Evolutionary conservation across 2,888 invertebrate genomes (phyloP).

Genomic region (Acholoe squamosa): DNA sequence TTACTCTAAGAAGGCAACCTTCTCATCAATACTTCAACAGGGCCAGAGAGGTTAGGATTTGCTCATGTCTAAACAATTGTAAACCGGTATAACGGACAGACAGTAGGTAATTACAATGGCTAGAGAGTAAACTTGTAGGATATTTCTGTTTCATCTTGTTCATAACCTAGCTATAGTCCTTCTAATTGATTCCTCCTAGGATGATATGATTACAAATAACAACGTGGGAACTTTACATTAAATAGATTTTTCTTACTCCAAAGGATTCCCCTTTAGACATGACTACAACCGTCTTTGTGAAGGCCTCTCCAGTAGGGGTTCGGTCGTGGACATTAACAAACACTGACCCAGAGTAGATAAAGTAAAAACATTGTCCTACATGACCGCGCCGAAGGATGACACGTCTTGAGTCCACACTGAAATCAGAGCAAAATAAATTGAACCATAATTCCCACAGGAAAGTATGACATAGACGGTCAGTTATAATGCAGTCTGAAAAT

Average conservation of each 20-base stretch:
- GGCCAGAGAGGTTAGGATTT: too few relatives aligned
- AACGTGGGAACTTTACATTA: too few relatives aligned
- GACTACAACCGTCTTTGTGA: slow-evolving; percentile 69
- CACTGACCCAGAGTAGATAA: slow-evolving; percentile 72
- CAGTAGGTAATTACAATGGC: too few relatives aligned
- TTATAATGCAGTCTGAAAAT: too few relatives aligned
- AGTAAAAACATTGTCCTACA: slow-evolving; percentile 72
- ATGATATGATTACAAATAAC: too few relatives aligned
- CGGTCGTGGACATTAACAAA: slow-evolving; percentile 71
- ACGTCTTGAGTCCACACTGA: slow-evolving; percentile 69
- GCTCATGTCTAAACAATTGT: too few relatives aligned
- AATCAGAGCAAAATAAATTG: neutral
- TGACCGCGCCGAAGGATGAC: slow-evolving; percentile 71
- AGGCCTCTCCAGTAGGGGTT: slow-evolving; percentile 63
- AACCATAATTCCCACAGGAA: too few relatives aligned
- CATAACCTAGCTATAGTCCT: too few relatives aligned
- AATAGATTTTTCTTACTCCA: slow-evolving; percentile 68
- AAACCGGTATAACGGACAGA: too few relatives aligned
- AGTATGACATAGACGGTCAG: too few relatives aligned
- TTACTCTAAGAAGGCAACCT: slow-evolving; percentile 70
- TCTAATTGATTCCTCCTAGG: too few relatives aligned
- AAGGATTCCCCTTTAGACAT: slow-evolving; percentile 71
- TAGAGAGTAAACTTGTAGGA: slow-evolving; percentile 51
- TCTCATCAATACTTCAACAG: slow-evolving; percentile 66
- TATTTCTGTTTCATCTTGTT: slow-evolving; percentile 71